Evolutionary conservation across 2,888 invertebrate genomes (phyloP).

Genomic region (Synergus gifuensis): DNA sequence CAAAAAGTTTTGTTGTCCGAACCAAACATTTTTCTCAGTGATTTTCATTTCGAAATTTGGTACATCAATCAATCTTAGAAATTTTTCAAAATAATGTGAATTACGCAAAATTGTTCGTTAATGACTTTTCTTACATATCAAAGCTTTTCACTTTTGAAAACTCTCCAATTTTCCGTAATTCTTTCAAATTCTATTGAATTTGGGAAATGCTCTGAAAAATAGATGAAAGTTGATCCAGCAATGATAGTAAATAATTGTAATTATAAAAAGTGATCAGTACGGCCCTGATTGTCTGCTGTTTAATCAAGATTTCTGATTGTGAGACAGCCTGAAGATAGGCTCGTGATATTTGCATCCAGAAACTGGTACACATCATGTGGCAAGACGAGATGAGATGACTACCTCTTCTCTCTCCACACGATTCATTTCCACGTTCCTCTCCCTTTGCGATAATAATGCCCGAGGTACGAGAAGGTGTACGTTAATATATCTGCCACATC

Average conservation of each 20-base stretch:
- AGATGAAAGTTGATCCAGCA: too few species aligned
- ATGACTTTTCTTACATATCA: too few species aligned
- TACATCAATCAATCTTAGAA: too few species aligned
- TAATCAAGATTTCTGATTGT: constrained; percentile 18
- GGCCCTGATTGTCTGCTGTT: background rate
- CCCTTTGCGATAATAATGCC: background rate
- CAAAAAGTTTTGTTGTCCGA: too few species aligned
- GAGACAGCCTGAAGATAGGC: constrained; percentile 2
- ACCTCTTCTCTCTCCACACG: background rate
- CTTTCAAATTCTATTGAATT: too few species aligned
- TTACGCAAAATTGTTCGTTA: too few species aligned
- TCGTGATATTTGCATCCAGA: constrained; percentile 27
- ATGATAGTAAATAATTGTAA: background rate
- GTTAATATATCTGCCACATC: constrained; percentile 15
- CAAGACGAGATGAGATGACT: constrained; percentile 20
- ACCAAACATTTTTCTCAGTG: too few species aligned
- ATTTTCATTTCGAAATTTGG: too few species aligned
- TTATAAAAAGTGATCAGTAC: background rate
- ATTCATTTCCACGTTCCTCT: constrained; percentile 5
- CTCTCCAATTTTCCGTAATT: too few species aligned
- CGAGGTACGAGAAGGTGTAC: background rate
- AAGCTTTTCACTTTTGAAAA: too few species aligned
- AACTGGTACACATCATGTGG: constrained; percentile 23
- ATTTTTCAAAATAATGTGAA: too few species aligned
- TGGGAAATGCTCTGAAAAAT: too few species aligned